phyloP scores from a whole-genome alignment of 2,888 invertebrate genomes.

The Icerya purchasi region DNA sequence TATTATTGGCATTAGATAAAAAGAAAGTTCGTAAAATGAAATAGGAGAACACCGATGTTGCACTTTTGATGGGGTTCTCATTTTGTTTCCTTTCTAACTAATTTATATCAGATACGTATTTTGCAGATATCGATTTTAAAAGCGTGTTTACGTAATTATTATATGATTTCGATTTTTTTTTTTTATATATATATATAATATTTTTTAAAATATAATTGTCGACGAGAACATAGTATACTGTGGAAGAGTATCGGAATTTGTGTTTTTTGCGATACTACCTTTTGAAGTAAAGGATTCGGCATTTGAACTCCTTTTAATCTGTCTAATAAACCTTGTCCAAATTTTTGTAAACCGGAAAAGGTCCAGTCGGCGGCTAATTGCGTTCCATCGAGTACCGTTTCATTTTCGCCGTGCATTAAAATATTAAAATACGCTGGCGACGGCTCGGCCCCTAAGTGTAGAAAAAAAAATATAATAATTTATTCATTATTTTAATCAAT shows the following conservation, averaged over 20 bases:
- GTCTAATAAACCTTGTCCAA: conserved; percentile 80
- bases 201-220: neutral
- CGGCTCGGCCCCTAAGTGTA: conserved; percentile 60
- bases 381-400: conserved; percentile 71
- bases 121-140: too few relatives aligned
- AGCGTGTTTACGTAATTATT: too few relatives aligned
- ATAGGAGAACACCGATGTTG: too few relatives aligned
- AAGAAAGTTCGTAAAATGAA: too few relatives aligned
- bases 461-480: too few relatives aligned
- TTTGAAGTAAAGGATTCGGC: conserved; percentile 64
- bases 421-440: conserved; percentile 84
- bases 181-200: neutral
- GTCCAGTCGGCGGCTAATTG: conserved; percentile 89
- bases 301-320: conserved; percentile 60
- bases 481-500: too few relatives aligned
- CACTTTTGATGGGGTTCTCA: too few relatives aligned
- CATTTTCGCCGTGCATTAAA: conserved; percentile 66
- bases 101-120: too few relatives aligned
- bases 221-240: too few relatives aligned
- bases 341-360: conserved; percentile 81
- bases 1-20: too few relatives aligned
- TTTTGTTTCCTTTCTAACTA: too few relatives aligned
- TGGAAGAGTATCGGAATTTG: neutral
- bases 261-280: conserved; percentile 39
- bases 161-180: too few relatives aligned